Evolutionary conservation across 1,140 invertebrate species (phyloP), one percentile per base, ranked within the genome.

Genomic region (Pygmarrhopalites habei): DNA sequence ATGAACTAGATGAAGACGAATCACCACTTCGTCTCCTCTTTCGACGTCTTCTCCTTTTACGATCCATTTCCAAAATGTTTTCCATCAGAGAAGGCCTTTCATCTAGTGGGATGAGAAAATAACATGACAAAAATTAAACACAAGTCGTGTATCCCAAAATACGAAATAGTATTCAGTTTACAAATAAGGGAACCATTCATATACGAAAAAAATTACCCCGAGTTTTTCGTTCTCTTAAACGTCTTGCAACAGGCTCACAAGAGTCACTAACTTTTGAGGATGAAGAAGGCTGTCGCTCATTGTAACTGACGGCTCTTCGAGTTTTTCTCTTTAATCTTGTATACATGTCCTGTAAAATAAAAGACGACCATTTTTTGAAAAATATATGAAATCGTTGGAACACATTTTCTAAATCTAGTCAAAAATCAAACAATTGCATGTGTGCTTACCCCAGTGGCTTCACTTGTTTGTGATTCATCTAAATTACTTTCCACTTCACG

Each of bases 311-410:
- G 10, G 29, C 23, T 41, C 55, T 25, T 23, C 60, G 60, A 23
- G 19, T 60, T 23, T 7, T 29, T 32, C 46, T 41, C 17, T 64
- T 64, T 1, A 64, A 19, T 23, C 56, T 15, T 0, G 55, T 26
- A 29, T 64, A 64, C 62, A 64, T 51, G 41, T 64, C 62, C 51
- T 61, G 29, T 23, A 35, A n/a, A n/a, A n/a, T n/a, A n/a, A 58
- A 44, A n/a, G 7, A 60, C 5, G 14, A 21, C 1, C 12, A 23
- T 60, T 30, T 29, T 1, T 21, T 28, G 1, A 19, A 32, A 32
- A 51, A 17, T 1, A 35, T 19, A 29, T 17, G 32, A 47, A 32
- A 35, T 35, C 15, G 15, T 35, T 35, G 5, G 15, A 35, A 7
- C 5, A 35, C n/a, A 56, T 19, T 0, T 7, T 0, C n/a, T 26